Percentiles rank a stretch among this genome's conserved stretches.
Conservation (phyloP, 2,888 invertebrate species). For the Mesochorus sp. region DNA sequence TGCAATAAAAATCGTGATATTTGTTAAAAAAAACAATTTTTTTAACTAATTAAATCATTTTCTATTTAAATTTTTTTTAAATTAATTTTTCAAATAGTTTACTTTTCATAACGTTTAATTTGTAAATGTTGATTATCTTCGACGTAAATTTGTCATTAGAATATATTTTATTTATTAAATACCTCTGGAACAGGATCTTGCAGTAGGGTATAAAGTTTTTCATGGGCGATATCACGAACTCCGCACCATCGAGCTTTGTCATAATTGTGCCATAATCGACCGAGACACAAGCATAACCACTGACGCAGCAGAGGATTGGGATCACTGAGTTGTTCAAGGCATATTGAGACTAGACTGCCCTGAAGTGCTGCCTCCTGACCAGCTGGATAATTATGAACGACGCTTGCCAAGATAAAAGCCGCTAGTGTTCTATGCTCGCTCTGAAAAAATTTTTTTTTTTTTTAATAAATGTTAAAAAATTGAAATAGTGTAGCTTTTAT, state of each 20-base stretch:
- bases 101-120: too few relatives aligned
- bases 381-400: conserved; percentile 93
- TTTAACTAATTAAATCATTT: background rate
- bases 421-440: conserved; percentile 95
- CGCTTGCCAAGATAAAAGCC: conserved; percentile 96
- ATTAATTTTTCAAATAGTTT: conserved; percentile 11
- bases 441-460: conserved; percentile 78
- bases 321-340: conserved; percentile 93
- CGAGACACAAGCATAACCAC: conserved; percentile 97
- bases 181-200: conserved; percentile 94
- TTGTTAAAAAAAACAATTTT: conserved; percentile 1
- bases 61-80: background rate
- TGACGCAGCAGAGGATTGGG: conserved; percentile 87
- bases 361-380: conserved; percentile 96
- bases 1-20: conserved; percentile 36
- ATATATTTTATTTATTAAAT: conserved; percentile 23
- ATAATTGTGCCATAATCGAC: conserved; percentile 94
- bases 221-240: conserved; percentile 97
- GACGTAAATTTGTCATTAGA: too few relatives aligned
- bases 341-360: conserved; percentile 94
- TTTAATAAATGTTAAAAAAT: background rate
- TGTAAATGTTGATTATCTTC: too few relatives aligned
- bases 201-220: conserved; percentile 93
- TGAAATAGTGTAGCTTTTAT: background rate
- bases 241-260: conserved; percentile 97